These are phyloP conservation scores for Thaumetopoea pityocampa DNA, from an alignment of 1,140 invertebrate genomes.

Conservation along the genomic window DNA sequence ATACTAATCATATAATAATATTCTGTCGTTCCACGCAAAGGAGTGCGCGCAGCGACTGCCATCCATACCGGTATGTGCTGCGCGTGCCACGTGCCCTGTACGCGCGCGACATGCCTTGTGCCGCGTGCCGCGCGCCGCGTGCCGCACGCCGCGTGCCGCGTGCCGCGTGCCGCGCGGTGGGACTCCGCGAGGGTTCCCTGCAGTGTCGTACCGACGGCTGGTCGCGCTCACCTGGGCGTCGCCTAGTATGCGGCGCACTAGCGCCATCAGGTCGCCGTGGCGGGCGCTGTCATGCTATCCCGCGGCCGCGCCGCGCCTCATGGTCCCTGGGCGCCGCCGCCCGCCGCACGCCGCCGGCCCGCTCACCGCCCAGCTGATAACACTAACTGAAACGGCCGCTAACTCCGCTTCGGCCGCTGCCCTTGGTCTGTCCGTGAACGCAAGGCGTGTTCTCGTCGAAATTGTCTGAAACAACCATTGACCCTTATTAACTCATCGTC, in stretches of 20 bases:
- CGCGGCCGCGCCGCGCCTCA: slow-evolving; percentile 43
- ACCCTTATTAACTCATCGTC: slow-evolving; percentile 15
- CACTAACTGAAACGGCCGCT: slow-evolving; percentile 35
- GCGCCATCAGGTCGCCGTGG: slow-evolving; percentile 73
- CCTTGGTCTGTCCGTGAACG: slow-evolving; percentile 18
- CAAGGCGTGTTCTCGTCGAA: slow-evolving; percentile 7
- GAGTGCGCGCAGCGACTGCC: no score
- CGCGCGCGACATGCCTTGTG: no score
- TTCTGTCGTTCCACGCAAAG: no score
- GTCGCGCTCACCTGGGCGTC: slow-evolving; percentile 68
- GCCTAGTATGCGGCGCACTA: slow-evolving; percentile 74
- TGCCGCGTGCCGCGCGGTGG: no score
- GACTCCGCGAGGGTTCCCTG: no score
- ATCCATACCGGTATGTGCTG: no score
- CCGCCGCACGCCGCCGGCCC: slow-evolving; percentile 25
- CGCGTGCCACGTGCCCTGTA: no score
- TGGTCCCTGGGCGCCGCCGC: no score
- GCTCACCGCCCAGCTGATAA: slow-evolving; percentile 25
- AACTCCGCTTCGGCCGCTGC: slow-evolving; percentile 31
- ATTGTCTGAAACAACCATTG: slow-evolving; percentile 27
- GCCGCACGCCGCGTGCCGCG: no score
- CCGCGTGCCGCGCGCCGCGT: no score
- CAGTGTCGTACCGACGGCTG: background rate
- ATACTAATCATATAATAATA: no score
- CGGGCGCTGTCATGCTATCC: slow-evolving; percentile 69